phyloP scores from a whole-genome alignment of 2,888 invertebrate genomes.

The Caenorhabditis becei region DNA sequence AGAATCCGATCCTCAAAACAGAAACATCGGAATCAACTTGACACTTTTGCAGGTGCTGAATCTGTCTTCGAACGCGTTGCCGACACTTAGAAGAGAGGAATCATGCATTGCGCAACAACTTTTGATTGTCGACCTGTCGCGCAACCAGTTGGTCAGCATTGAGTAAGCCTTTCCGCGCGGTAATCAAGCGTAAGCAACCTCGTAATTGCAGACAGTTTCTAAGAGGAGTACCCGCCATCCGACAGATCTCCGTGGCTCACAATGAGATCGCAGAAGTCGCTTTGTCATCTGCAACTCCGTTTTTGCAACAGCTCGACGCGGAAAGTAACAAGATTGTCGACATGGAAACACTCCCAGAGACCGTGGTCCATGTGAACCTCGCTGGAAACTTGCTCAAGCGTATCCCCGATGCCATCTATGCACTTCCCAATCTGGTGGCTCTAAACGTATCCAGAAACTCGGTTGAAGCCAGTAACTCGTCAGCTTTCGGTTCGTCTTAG shows the following conservation, averaged over 20 bases:
- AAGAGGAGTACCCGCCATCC: constrained; percentile 60
- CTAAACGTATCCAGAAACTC: constrained; percentile 74
- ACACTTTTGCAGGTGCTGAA: constrained; percentile 73
- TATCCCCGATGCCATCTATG: constrained; percentile 71
- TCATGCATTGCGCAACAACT: constrained; percentile 74
- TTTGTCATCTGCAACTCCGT: constrained; percentile 55
- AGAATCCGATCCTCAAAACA: constrained; percentile 3
- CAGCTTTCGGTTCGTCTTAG: constrained; percentile 48
- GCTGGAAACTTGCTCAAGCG: constrained; percentile 69
- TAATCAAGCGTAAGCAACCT: neutral
- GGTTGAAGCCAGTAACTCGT: constrained; percentile 60
- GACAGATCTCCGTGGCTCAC: constrained; percentile 70
- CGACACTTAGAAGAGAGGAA: constrained; percentile 56
- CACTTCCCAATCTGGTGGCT: constrained; percentile 69
- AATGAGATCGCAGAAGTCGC: constrained; percentile 67
- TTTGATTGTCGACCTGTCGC: constrained; percentile 77
- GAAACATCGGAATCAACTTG: neutral
- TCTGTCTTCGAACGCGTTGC: constrained; percentile 71
- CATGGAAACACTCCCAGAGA: constrained; percentile 55
- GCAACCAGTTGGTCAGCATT: constrained; percentile 71
- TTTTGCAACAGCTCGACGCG: constrained; percentile 73
- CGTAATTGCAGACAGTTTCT: constrained; percentile 60
- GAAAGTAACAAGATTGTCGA: constrained; percentile 58
- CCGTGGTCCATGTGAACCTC: constrained; percentile 73
- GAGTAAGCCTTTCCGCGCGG: constrained; percentile 42